A percentile compares a stretch with the other conserved stretches of the same genome.
phyloP scores from a whole-genome alignment of 2,888 invertebrate genomes.

The Lobophora halterata region DNA sequence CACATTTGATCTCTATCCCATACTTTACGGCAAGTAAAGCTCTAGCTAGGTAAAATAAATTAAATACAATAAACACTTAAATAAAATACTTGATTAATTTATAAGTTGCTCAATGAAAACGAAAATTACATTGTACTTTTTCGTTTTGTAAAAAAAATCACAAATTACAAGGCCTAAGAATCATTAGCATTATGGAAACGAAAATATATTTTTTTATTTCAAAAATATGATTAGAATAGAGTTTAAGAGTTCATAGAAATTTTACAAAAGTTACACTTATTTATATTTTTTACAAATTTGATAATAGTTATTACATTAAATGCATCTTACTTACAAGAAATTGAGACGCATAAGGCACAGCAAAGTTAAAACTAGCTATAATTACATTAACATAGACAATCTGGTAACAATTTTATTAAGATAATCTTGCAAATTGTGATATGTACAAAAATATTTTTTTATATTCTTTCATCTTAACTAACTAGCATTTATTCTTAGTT shows the following conservation, averaged over 20 bases:
- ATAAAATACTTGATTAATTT: conserved; percentile 39
- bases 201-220: conserved; percentile 33
- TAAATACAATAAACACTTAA: conserved; percentile 43
- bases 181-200: too few species aligned
- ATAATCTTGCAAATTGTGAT: conserved; percentile 70
- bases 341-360: conserved; percentile 81
- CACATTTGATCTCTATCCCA: conserved; percentile 52
- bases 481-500: conserved; percentile 41
- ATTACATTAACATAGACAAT: conserved; percentile 58
- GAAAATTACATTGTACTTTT: too few species aligned
- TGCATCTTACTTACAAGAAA: conserved; percentile 69
- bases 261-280: conserved; percentile 60
- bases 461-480: conserved; percentile 61
- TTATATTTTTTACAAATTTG: conserved; percentile 61
- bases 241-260: conserved; percentile 59
- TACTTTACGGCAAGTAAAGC: conserved; percentile 52
- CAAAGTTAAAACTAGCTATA: conserved; percentile 64
- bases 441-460: conserved; percentile 78
- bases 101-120: too few species aligned
- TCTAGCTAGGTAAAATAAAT: conserved; percentile 31
- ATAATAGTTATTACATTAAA: conserved; percentile 57
- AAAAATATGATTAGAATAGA: conserved; percentile 50
- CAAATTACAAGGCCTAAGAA: conserved; percentile 3
- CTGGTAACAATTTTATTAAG: conserved; percentile 67
- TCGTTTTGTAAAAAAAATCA: too few species aligned